Conservation (phyloP, 2,797 vertebrate genomes). For the Melanogrammus aeglefinus region DNA sequence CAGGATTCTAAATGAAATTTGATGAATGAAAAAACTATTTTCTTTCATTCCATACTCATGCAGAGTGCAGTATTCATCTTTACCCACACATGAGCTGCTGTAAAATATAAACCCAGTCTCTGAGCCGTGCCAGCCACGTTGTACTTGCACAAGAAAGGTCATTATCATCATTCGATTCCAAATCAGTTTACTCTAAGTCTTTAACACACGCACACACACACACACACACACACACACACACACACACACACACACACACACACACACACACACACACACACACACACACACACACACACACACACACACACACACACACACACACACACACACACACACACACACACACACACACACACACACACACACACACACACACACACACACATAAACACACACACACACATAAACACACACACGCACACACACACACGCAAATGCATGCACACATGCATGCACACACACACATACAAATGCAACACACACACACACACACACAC, state of each 20-base stretch:
- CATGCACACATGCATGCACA: too few relatives aligned
- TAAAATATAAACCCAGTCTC: too few relatives aligned
- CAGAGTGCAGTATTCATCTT: too few relatives aligned
- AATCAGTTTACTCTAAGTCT: constrained; percentile 46
- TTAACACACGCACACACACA: constrained; percentile 16
- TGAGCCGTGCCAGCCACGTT: too few relatives aligned
- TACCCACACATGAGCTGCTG: too few relatives aligned
- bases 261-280: too few relatives aligned
- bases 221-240: neutral
- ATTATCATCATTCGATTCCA: constrained; percentile 67
- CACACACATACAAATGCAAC: too few relatives aligned
- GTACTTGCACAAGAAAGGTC: constrained; percentile 64
- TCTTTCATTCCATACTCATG: too few relatives aligned
- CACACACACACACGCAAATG: neutral
- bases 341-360: neutral
- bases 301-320: neutral
- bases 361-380: neutral
- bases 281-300: neutral
- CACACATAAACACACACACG: too few relatives aligned
- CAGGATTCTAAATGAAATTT: too few relatives aligned
- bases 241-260: neutral
- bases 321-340: constrained; percentile 16
- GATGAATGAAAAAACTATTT: too few relatives aligned
- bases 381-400: too few relatives aligned
- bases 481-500: constrained; percentile 14